Percentiles rank a stretch among this genome's conserved stretches.
phyloP scores from a whole-genome alignment of 2,113 vertebrate species.

The Dipodomys stephensi region DNA sequence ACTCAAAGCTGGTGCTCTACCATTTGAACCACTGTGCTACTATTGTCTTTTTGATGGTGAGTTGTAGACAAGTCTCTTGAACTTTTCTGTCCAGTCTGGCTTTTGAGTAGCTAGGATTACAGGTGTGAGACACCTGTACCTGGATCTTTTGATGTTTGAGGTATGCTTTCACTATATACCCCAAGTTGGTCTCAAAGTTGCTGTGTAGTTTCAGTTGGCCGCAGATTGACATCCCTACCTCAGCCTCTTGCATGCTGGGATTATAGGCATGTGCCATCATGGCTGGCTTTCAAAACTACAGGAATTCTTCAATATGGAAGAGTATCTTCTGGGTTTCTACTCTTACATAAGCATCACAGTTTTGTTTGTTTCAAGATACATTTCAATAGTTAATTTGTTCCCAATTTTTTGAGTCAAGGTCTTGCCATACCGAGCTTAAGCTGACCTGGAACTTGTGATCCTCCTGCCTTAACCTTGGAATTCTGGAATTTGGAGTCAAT shows the following conservation, averaged over 20 bases:
- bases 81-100: no score
- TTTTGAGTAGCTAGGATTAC: no score
- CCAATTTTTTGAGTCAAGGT: neutral
- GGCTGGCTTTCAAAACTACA: no score
- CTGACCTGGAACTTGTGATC: neutral
- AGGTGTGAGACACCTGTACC: no score
- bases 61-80: no score
- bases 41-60: no score
- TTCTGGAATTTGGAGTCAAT: neutral
- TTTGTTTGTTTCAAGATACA: neutral
- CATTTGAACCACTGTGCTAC: no score
- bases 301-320: neutral
- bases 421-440: neutral
- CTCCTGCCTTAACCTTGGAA: neutral
- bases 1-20: no score
- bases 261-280: no score
- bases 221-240: neutral
- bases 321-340: neutral
- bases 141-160: no score
- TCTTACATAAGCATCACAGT: neutral
- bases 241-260: neutral
- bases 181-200: neutral
- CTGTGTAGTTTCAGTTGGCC: no score
- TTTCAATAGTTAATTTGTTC: conserved; percentile 37
- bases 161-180: neutral